A percentile compares a stretch with the other conserved stretches of the same genome.
phyloP scores from a whole-genome alignment of 23 tunicate genomes.

The Styela clava region DNA sequence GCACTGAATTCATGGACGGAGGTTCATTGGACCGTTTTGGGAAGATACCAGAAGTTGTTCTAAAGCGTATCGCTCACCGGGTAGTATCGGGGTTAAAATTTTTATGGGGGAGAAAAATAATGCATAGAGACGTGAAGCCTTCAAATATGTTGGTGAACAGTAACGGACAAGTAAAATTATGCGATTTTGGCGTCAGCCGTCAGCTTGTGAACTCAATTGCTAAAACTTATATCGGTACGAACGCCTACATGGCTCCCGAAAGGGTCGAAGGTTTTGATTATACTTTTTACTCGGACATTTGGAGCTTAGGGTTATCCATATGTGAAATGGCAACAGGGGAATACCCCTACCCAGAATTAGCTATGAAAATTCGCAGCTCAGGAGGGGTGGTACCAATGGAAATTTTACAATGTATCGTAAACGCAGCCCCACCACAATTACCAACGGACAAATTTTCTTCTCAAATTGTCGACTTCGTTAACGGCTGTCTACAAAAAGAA shows the following conservation, averaged over 20 bases:
- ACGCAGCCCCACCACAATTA: constrained; percentile 75
- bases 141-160: constrained; percentile 87
- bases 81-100: constrained; percentile 52
- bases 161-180: constrained; percentile 69
- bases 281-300: constrained; percentile 84
- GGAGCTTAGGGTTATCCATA: constrained; percentile 86
- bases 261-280: constrained; percentile 75
- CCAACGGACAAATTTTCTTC: constrained; percentile 31
- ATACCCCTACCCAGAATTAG: constrained; percentile 84
- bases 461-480: constrained; percentile 52
- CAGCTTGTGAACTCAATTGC: constrained; percentile 87
- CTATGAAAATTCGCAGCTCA: constrained; percentile 67
- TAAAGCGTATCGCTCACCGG: constrained; percentile 42
- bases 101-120: constrained; percentile 64
- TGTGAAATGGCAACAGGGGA: constrained; percentile 79
- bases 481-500: constrained; percentile 81
- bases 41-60: constrained; percentile 49
- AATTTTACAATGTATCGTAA: constrained; percentile 87
- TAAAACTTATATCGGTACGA: constrained; percentile 86
- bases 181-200: constrained; percentile 94
- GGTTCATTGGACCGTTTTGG: constrained; percentile 83
- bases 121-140: constrained; percentile 94
- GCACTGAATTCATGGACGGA: constrained; percentile 94
- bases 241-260: constrained; percentile 98
- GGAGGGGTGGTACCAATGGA: constrained; percentile 91